Evolutionary conservation across 2,797 vertebrate genomes (phyloP).

Genomic region (Macrochelys suwanniensis): DNA sequence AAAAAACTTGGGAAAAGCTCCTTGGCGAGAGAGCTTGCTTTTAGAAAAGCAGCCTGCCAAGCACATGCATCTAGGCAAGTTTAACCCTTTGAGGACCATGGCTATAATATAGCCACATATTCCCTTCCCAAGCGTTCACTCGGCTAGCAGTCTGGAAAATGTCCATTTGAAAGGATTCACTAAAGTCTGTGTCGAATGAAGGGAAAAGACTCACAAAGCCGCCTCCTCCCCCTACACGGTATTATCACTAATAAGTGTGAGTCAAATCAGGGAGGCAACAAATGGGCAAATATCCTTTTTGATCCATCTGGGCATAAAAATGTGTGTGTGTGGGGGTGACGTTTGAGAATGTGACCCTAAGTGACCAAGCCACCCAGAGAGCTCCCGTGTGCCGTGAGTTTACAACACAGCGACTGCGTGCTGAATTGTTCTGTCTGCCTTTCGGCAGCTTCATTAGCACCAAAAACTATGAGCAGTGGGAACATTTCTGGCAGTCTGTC

Average conservation of each 20-base stretch:
- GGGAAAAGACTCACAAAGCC: background rate
- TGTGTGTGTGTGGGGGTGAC: rapidly evolving
- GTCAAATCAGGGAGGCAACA: background rate
- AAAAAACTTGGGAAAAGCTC: background rate
- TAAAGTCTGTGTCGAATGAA: background rate
- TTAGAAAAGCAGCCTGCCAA: background rate
- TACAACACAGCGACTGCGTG: rapidly evolving
- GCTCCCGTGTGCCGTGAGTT: background rate
- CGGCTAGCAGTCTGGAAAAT: background rate
- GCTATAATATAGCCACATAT: rapidly evolving
- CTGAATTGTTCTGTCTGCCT: background rate
- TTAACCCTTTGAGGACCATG: background rate
- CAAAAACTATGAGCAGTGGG: background rate
- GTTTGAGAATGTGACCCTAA: background rate
- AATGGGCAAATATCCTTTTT: background rate
- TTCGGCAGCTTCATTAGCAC: background rate
- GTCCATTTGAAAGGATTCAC: background rate
- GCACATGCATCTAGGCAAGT: background rate
- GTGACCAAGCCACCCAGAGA: background rate
- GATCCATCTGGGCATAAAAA: background rate
- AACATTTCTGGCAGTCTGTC: background rate
- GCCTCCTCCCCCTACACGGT: background rate
- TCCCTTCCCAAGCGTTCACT: background rate
- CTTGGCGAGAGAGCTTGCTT: background rate
- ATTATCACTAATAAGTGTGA: background rate